A percentile compares a stretch with the other conserved stretches of the same genome.
phyloP scores from a whole-genome alignment of 2,888 invertebrate species.

The Mystacides longicornis region DNA sequence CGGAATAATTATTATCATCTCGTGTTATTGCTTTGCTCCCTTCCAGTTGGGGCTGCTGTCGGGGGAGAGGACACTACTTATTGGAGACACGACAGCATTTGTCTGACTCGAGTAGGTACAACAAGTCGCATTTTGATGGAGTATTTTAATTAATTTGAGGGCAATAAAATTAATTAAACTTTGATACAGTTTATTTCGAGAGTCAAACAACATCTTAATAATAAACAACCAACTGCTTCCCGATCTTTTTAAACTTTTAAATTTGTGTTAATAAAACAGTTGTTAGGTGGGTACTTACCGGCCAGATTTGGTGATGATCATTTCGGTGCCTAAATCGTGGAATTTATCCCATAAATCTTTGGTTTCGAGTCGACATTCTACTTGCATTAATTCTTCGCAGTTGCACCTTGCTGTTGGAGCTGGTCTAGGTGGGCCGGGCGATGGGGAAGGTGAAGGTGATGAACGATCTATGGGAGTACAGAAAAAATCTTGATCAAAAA shows the following conservation, averaged over 20 bases:
- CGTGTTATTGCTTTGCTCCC: not conserved
- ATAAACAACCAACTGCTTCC: no score
- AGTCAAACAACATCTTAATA: no score
- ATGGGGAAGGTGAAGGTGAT: conserved; percentile 42
- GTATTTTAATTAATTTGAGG: conserved; percentile 1
- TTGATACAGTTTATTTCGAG: not conserved
- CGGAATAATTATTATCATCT: conserved; percentile 1
- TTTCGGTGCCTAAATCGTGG: conserved; percentile 89
- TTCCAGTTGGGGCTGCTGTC: not conserved
- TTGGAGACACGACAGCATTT: not conserved
- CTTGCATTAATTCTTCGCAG: conserved; percentile 73
- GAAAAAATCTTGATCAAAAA: no score
- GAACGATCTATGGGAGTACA: conserved; percentile 46
- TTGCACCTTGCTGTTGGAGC: conserved; percentile 53
- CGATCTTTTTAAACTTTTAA: no score
- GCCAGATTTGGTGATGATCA: conserved; percentile 98
- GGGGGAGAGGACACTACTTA: not conserved
- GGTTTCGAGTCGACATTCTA: conserved; percentile 89
- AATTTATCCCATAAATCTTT: conserved; percentile 97
- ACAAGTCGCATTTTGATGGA: not conserved
- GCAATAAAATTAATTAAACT: not conserved
- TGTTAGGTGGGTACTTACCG: no score
- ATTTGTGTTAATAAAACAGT: no score
- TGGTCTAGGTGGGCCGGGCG: conserved; percentile 37
- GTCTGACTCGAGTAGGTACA: not conserved